Evolutionary conservation across 2,888 invertebrate genomes (phyloP).

Genomic region (Acrobasis repandana): DNA sequence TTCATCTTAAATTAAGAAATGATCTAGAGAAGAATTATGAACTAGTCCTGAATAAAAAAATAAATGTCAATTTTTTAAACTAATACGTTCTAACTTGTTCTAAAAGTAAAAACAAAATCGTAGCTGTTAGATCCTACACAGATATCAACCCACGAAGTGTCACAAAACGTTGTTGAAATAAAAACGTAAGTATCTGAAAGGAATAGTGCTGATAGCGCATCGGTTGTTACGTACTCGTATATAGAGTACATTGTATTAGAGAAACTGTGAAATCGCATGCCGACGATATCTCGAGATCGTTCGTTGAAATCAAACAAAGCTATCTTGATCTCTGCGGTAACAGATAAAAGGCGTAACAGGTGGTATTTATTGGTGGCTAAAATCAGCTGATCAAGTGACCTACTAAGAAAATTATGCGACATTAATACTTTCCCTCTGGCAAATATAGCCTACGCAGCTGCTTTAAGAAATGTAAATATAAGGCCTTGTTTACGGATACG

Average conservation of each 20-base stretch:
- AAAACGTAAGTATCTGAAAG: constrained; percentile 15
- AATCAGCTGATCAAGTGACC: constrained; percentile 54
- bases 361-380: constrained; percentile 44
- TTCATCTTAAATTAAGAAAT: too few species aligned
- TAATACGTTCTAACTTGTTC: too few species aligned
- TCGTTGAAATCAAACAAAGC: constrained; percentile 41
- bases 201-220: constrained; percentile 20
- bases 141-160: constrained; percentile 1
- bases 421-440: background rate
- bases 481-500: too few species aligned
- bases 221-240: constrained; percentile 23
- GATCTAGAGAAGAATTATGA: too few species aligned
- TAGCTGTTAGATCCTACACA: background rate
- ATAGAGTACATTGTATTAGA: constrained; percentile 25
- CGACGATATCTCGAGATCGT: constrained; percentile 25
- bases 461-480: background rate
- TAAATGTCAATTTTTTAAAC: too few species aligned
- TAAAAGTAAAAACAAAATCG: background rate
- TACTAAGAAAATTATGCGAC: background rate
- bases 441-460: background rate
- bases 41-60: too few species aligned
- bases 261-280: constrained; percentile 26
- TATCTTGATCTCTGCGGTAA: constrained; percentile 53
- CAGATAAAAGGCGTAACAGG: constrained; percentile 30
- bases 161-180: constrained; percentile 12